Base-by-base conservation (phyloP, 2,888 invertebrate species). In the Idaea aversata region DNA sequence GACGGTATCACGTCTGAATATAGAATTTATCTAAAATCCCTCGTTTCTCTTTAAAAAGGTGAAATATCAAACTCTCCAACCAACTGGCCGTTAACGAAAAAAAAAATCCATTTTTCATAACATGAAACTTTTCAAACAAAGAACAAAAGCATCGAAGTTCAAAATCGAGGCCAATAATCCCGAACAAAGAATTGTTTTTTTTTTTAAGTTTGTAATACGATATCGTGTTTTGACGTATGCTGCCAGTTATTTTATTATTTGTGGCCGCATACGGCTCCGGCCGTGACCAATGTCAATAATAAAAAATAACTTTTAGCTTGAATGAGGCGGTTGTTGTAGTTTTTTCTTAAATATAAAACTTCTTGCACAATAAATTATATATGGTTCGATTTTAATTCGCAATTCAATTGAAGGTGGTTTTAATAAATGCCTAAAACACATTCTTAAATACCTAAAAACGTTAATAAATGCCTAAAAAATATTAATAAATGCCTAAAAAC, bases 71-170 rank as follows among this genome's bases (percentile, higher is more conserved):
- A 25, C 25, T 25, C 25, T 25, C 25, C 1, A 25, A 25, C 25
- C 25, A 25, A 25, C 25, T 25, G 25, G 25, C 25, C 25, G 25
- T 25, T 25, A 25, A 3, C 25, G n/a, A 25, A 25, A 25, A 25
- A 25, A 25, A 25, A 3, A 2, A 25, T 25, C 25, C 25, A 25
- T 25, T 25, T 36, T 36, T 36, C 47, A 13, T 47, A 47, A 10
- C 47, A 47, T 10, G 4, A 47, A 13, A 47, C 47, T 47, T 47
- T 77, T 74, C 64, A 78, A 87, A 88, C 87, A 87, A 88, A 86
- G 88, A 87, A 86, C 88, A 86, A 87, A 85, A 84, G 86, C 85
- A 73, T 82, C 86, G 84, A 84, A 81, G 84, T 81, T 75, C 75
- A 72, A 70, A 71, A 71, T 69, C 76, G 75, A 72, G 77, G 71